phyloP scores from a whole-genome alignment of 1,140 invertebrate genomes.

The Eriosoma lanigerum region DNA sequence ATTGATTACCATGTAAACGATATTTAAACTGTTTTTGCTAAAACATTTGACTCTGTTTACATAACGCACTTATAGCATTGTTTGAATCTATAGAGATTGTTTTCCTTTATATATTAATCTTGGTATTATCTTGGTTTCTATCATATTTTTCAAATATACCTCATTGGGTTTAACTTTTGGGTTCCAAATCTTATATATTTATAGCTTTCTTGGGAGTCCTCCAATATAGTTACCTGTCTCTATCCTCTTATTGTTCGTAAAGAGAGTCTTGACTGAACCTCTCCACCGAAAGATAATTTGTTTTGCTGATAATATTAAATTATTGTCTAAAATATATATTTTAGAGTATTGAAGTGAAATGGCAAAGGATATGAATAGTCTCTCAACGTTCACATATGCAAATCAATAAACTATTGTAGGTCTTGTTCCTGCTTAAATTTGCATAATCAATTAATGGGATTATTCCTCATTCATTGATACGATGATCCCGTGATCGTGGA shows the following conservation, averaged over 20 bases:
- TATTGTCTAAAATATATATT: neutral
- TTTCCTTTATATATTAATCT: too few species aligned
- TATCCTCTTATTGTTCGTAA: neutral
- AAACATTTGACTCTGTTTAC: neutral
- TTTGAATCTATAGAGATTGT: neutral
- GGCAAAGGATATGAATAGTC: neutral
- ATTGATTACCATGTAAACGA: neutral
- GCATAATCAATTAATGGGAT: too few species aligned
- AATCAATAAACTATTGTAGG: neutral
- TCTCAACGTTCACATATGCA: neutral
- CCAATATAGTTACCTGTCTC: neutral
- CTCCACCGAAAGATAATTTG: neutral
- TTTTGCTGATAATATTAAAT: neutral
- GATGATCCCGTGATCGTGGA: too few species aligned
- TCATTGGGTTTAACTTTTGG: neutral
- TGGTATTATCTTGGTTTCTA: neutral
- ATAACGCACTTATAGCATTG: neutral
- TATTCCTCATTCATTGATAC: neutral
- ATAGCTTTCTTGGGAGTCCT: neutral
- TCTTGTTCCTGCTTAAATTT: too few species aligned
- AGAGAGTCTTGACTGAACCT: neutral
- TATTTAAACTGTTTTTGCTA: too few species aligned
- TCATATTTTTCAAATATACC: neutral
- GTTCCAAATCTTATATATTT: slow-evolving; percentile 1
- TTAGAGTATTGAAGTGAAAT: neutral